Percentiles rank a stretch among this genome's conserved stretches.
phyloP scores from a whole-genome alignment of 2,113 vertebrate genomes.

The Oncorhynchus gorbuscha region DNA sequence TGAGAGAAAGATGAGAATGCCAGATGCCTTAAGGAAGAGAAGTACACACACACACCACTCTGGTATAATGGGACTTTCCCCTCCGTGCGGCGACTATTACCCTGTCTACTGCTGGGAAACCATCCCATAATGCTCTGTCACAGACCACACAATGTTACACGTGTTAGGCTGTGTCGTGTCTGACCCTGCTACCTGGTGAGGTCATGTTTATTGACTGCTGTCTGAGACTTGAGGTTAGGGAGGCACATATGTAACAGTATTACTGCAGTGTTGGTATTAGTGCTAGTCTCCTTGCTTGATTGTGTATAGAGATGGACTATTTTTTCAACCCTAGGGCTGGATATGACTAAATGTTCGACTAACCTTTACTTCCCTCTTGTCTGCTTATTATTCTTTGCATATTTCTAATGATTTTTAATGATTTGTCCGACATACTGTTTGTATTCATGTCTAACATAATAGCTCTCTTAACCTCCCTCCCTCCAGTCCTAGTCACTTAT shows the following conservation, averaged over 20 bases:
- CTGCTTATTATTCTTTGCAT: too few species aligned
- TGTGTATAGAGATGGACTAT: background rate
- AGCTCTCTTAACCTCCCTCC: background rate
- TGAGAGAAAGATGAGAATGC: conserved; percentile 9
- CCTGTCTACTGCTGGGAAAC: background rate
- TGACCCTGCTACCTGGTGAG: conserved; percentile 10
- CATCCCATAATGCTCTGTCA: conserved; percentile 27
- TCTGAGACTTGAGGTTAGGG: background rate
- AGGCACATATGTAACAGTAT: background rate
- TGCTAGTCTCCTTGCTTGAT: background rate
- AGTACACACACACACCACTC: background rate
- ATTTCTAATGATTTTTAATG: background rate
- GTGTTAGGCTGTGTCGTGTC: conserved; percentile 4
- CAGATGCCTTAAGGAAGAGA: background rate
- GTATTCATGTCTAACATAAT: background rate
- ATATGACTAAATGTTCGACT: too few species aligned
- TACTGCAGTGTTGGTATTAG: background rate
- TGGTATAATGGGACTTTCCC: conserved; percentile 42
- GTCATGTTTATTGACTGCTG: conserved; percentile 23
- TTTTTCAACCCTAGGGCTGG: background rate
- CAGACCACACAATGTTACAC: conserved; percentile 29
- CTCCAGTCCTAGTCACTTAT: conserved; percentile 75
- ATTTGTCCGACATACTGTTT: background rate
- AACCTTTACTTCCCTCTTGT: too few species aligned
- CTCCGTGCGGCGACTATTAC: conserved; percentile 5